phyloP scores from a whole-genome alignment of 1,140 invertebrate species.

The Periplaneta americana region DNA sequence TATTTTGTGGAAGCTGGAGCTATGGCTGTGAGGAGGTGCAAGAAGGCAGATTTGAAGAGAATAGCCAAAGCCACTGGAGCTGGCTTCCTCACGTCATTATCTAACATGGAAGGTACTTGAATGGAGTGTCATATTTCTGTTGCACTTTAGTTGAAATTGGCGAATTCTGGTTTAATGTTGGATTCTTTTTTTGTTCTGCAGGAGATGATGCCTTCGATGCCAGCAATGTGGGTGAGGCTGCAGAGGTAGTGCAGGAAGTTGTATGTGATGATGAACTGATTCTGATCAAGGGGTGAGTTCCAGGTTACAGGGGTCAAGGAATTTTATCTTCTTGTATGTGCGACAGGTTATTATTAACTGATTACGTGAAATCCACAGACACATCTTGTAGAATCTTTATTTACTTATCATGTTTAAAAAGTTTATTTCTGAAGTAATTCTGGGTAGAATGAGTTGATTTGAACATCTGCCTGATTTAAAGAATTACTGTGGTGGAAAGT shows the following conservation, averaged over 20 bases:
- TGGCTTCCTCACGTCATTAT: constrained; percentile 83
- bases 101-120: constrained; percentile 86
- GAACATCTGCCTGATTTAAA: too few relatives aligned
- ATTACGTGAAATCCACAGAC: too few relatives aligned
- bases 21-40: constrained; percentile 95
- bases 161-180: not conserved
- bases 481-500: too few relatives aligned
- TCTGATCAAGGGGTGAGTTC: constrained; percentile 85
- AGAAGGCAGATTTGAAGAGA: constrained; percentile 92
- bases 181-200: constrained; percentile 27
- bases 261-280: constrained; percentile 98
- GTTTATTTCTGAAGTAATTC: too few relatives aligned
- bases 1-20: constrained; percentile 97
- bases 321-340: too few relatives aligned
- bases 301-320: too few relatives aligned
- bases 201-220: constrained; percentile 95
- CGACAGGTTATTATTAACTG: too few relatives aligned
- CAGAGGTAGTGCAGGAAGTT: constrained; percentile 92
- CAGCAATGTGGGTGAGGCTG: constrained; percentile 89
- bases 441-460: too few relatives aligned
- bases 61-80: constrained; percentile 99
- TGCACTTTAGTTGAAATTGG: not conserved
- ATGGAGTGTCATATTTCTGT: too few relatives aligned
- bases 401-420: too few relatives aligned
- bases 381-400: too few relatives aligned